Evolutionary conservation across 2,113 vertebrate genomes (phyloP).

Genomic region (Vulpes ferrilata): DNA sequence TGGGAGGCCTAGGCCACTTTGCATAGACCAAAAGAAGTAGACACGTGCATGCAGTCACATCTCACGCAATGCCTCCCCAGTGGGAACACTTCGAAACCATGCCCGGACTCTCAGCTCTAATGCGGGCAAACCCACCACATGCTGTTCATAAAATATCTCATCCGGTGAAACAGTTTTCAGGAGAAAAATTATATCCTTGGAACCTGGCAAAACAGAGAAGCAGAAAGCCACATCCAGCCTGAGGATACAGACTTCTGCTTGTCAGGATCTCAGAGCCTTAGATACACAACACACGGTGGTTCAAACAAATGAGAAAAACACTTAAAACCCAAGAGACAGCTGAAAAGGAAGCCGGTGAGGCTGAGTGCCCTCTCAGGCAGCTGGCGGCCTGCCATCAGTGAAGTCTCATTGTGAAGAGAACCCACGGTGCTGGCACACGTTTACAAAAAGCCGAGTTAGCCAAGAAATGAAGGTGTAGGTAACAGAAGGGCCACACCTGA

Average conservation of each 20-base stretch:
- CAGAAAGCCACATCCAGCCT: not conserved
- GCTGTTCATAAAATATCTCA: not conserved
- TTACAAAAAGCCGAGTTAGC: not conserved
- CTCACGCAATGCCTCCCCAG: not conserved
- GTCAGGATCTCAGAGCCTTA: accelerated
- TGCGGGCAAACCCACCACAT: no score
- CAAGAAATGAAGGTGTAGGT: no score
- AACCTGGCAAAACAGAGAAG: not conserved
- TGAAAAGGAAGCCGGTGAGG: accelerated
- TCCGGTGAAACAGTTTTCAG: not conserved
- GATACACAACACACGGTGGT: accelerated
- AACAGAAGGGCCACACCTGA: not conserved
- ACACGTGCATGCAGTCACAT: accelerated
- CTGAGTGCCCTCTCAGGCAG: accelerated
- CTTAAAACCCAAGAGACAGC: not conserved
- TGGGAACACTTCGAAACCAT: not conserved
- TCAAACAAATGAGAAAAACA: not conserved
- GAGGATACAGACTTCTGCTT: not conserved
- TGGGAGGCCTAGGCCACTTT: not conserved
- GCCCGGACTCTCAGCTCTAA: not conserved
- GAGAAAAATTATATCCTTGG: not conserved
- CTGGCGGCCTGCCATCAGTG: not conserved
- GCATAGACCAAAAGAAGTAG: not conserved
- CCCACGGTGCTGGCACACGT: accelerated
- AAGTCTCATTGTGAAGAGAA: not conserved